Conservation (phyloP, 2,888 invertebrate species). For the Linnaemya vulpina region DNA sequence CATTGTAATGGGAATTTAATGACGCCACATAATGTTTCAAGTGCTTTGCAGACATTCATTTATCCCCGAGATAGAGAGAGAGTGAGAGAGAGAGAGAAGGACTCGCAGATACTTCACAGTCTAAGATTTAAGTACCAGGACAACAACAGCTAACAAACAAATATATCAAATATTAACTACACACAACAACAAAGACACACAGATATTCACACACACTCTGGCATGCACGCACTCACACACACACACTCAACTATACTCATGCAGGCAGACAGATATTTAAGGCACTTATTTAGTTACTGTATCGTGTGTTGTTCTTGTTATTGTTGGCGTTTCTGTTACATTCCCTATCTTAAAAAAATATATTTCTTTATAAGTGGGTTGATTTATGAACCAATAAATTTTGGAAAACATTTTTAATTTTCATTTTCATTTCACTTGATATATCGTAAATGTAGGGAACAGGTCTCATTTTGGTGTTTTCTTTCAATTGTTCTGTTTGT, state of each 20-base stretch:
- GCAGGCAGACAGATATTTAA: conserved; percentile 11
- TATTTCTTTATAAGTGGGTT: conserved; percentile 59
- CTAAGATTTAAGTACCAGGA: conserved; percentile 60
- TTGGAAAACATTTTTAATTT: conserved; percentile 68
- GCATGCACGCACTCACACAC: background rate
- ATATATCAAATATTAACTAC: conserved; percentile 25
- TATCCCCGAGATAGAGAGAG: conserved; percentile 47
- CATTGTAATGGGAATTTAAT: conserved; percentile 71
- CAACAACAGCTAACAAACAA: conserved; percentile 7
- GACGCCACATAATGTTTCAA: conserved; percentile 72
- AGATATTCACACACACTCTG: background rate
- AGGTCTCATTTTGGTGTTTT: conserved; percentile 27
- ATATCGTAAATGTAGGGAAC: background rate
- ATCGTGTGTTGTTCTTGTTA: conserved; percentile 53
- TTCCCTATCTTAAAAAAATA: conserved; percentile 51
- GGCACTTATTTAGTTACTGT: conserved; percentile 44
- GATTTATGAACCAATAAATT: conserved; percentile 71
- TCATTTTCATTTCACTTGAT: conserved; percentile 64
- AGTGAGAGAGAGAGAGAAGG: no score
- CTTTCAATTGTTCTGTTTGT: background rate
- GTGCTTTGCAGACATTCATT: conserved; percentile 66
- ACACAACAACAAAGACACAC: conserved; percentile 13
- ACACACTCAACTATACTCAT: no score
- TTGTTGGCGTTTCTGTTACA: conserved; percentile 42
- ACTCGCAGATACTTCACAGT: conserved; percentile 58